phyloP scores from a whole-genome alignment of 1,140 invertebrate species.

The Cataglyphis hispanica region DNA sequence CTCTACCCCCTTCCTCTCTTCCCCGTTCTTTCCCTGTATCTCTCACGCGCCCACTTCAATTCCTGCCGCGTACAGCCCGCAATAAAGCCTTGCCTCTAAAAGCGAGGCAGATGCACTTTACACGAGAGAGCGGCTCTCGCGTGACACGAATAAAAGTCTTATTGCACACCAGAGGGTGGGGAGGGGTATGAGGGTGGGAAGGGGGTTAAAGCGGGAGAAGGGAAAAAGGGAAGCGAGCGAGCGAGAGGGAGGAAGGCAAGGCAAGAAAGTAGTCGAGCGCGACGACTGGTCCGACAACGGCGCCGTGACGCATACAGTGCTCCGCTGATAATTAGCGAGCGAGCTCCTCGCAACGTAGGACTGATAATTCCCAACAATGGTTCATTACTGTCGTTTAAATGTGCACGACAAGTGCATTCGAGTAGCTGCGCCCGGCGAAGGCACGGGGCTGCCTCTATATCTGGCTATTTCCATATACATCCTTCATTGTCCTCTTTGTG shows the following conservation, averaged over 20 bases:
- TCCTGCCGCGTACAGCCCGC: slow-evolving; percentile 61
- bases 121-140: slow-evolving; percentile 56
- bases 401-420: slow-evolving; percentile 85
- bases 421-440: slow-evolving; percentile 73
- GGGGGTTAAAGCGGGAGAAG: no score
- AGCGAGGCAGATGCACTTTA: slow-evolving; percentile 63
- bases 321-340: slow-evolving; percentile 82
- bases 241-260: no score
- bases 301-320: slow-evolving; percentile 42
- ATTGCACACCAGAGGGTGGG: neutral
- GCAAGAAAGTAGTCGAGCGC: slow-evolving; percentile 62
- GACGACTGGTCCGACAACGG: slow-evolving; percentile 46
- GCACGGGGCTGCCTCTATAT: slow-evolving; percentile 77
- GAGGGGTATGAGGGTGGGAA: no score
- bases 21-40: neutral
- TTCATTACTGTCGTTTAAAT: slow-evolving; percentile 84
- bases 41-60: slow-evolving; percentile 53
- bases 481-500: slow-evolving; percentile 85
- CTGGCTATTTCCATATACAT: slow-evolving; percentile 83
- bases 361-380: slow-evolving; percentile 85
- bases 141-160: slow-evolving; percentile 62
- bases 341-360: slow-evolving; percentile 71
- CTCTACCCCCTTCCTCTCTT: neutral
- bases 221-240: no score
- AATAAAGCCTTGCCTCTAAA: slow-evolving; percentile 59